Conservation (phyloP, 2,797 vertebrate genomes). For the Scleropages formosus region DNA sequence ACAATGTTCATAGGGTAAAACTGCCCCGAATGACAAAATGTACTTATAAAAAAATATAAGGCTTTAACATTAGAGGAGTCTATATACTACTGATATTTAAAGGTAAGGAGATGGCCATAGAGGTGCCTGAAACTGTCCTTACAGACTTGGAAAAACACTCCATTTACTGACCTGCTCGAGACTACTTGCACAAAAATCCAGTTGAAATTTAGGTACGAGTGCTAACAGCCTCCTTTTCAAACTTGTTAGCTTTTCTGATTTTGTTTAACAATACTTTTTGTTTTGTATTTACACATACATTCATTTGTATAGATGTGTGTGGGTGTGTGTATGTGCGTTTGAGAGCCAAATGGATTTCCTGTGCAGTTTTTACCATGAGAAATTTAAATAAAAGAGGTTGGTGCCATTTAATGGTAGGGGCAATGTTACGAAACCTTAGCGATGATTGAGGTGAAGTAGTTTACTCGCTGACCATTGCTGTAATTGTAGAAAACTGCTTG, state of each 20-base stretch:
- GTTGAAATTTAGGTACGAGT: slow-evolving; percentile 70
- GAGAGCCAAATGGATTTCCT: slow-evolving; percentile 28
- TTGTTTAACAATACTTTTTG: slow-evolving; percentile 66
- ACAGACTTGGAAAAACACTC: slow-evolving; percentile 59
- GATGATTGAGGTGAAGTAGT: slow-evolving; percentile 28
- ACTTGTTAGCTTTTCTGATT: slow-evolving; percentile 73
- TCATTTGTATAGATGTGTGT: slow-evolving; percentile 29
- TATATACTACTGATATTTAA: slow-evolving; percentile 87
- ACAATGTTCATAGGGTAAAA: slow-evolving; percentile 59
- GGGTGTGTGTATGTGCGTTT: slow-evolving; percentile 22
- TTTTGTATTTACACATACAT: slow-evolving; percentile 62
- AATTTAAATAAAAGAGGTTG: slow-evolving; percentile 22
- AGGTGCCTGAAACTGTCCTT: slow-evolving; percentile 51
- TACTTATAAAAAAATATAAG: slow-evolving; percentile 49
- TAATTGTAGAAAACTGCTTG: slow-evolving; percentile 22
- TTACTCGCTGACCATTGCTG: slow-evolving; percentile 21
- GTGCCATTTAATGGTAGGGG: slow-evolving; percentile 37
- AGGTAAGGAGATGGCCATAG: slow-evolving; percentile 52
- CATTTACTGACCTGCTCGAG: slow-evolving; percentile 63
- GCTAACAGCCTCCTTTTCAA: slow-evolving; percentile 63
- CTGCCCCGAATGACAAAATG: slow-evolving; percentile 41
- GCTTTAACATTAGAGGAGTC: slow-evolving; percentile 65
- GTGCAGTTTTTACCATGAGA: slow-evolving; percentile 28
- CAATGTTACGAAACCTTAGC: slow-evolving; percentile 8
- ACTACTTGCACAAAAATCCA: slow-evolving; percentile 70